Evolutionary conservation across 2,797 vertebrate species (phyloP), one percentile per base, ranked within the genome.

Genomic region (Rhinichthys osculus): DNA sequence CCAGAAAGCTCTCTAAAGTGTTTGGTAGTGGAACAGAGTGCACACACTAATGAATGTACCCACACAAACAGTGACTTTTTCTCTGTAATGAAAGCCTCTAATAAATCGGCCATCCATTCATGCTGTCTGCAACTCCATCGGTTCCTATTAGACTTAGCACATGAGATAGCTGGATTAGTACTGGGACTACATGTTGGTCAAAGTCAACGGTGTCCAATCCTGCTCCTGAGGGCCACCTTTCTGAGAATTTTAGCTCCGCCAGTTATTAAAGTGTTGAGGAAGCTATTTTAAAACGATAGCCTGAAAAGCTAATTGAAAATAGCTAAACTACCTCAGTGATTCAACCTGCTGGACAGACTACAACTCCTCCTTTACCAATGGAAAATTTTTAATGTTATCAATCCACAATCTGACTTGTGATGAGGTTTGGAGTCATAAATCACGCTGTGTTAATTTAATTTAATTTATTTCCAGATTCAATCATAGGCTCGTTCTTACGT

Each of bases 1-100:
- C 91, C 91, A 90, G 86, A 23, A 54, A 35, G 38, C 74, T 76
- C 33, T 82, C 59, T 27, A 10, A 64, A 57, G 54, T 19, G 59
- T 80, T 77, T 76, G 21, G 54, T 80, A 40, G 64, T 71, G 71
- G 81, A 47, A 72, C 27, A 66, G 42, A 73, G 71, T 17, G 71
- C 77, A 62, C 40, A 70, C 47, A 76, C 52, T n/a, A 59, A 59
- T 23, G 2, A 78, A 59, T 59, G 76, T 59, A 27, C 13, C 35
- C 71, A 54, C 44, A 79, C 82, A 66, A 78, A 74, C 40, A 84
- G 23, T 30, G 35, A 40, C 40, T 50, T 67, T 38, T 30, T 76
- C 73, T 78, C 17, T 62, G 30, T 77, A 59, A 44, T 70, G 16
- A 57, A 81, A 57, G 30, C 30, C 13, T 70, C 21, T 70, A 69